Percentiles rank a stretch among this genome's conserved stretches.
phyloP scores from a whole-genome alignment of 2,797 vertebrate genomes.

The Miichthys miiuy region DNA sequence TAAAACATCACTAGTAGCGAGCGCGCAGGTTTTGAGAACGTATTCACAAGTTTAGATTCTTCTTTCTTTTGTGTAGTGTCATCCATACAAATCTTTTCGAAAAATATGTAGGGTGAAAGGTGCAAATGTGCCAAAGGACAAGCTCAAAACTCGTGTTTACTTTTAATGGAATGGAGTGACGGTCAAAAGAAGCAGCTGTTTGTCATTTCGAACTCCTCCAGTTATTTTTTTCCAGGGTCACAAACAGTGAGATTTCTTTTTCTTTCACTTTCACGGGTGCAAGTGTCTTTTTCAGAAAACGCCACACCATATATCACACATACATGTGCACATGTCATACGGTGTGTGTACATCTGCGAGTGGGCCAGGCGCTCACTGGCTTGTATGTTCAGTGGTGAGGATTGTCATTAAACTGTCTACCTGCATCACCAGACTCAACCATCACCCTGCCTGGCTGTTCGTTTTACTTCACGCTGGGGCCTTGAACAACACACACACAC shows the following conservation, averaged over 20 bases:
- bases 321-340: constrained; percentile 66
- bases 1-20: constrained; percentile 26
- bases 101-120: constrained; percentile 10
- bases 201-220: constrained; percentile 32
- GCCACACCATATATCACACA: constrained; percentile 69
- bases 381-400: constrained; percentile 75
- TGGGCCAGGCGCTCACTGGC: constrained; percentile 51
- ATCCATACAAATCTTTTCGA: constrained; percentile 3
- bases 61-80: constrained; percentile 15
- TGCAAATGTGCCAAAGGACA: constrained; percentile 17
- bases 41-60: constrained; percentile 21
- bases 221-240: constrained; percentile 62
- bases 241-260: constrained; percentile 52
- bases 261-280: constrained; percentile 67
- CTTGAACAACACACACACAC: constrained; percentile 33
- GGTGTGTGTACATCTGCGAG: constrained; percentile 65
- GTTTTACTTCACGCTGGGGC: constrained; percentile 56
- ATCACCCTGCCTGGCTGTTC: constrained; percentile 71
- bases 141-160: constrained; percentile 21
- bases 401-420: constrained; percentile 83
- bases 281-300: constrained; percentile 66
- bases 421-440: constrained; percentile 80
- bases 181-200: constrained; percentile 38
- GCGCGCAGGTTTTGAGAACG: constrained; percentile 29
- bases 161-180: constrained; percentile 31